These are phyloP conservation scores for Euphonia xanthogaster DNA, from an alignment of 2,797 vertebrate genomes.

Conservation along the genomic window DNA sequence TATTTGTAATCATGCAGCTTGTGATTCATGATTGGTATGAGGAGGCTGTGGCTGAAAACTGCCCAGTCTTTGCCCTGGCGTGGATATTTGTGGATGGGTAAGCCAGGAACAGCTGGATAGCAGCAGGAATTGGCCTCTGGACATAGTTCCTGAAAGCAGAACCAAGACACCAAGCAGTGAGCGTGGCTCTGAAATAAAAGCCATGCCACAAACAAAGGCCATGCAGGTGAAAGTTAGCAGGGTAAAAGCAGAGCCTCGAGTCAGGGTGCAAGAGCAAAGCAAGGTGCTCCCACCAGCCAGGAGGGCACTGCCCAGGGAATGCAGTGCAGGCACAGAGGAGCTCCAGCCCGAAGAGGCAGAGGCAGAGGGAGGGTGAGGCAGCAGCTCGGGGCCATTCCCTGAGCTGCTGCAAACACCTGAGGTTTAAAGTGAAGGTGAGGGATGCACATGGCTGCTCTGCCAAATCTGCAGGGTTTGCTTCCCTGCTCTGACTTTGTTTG, in stretches of 20 bases:
- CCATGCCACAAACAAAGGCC: not conserved
- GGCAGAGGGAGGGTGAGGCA: not conserved
- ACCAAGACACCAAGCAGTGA: not conserved
- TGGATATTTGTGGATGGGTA: not conserved
- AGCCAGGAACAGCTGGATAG: not conserved
- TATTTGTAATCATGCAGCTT: slow-evolving; percentile 1
- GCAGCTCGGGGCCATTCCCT: not conserved
- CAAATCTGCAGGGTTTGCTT: not conserved
- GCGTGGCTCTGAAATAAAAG: not conserved
- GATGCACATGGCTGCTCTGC: not conserved
- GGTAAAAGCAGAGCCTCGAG: not conserved
- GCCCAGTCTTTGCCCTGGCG: not conserved
- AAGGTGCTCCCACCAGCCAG: not conserved
- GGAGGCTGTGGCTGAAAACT: not conserved
- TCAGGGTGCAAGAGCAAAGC: not conserved
- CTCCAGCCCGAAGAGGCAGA: too few species aligned
- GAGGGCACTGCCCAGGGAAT: not conserved
- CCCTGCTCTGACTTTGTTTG: not conserved
- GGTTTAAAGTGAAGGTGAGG: not conserved
- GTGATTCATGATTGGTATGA: slow-evolving; percentile 14
- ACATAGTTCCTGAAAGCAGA: not conserved
- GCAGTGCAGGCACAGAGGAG: too few species aligned
- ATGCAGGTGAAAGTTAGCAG: not conserved
- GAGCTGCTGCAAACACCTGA: not conserved
- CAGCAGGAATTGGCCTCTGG: not conserved